Percentiles rank a stretch among this genome's conserved stretches.
Evolutionary conservation across 2,888 invertebrate genomes (phyloP).

Genomic region (Caenorhabditis japonica): DNA sequence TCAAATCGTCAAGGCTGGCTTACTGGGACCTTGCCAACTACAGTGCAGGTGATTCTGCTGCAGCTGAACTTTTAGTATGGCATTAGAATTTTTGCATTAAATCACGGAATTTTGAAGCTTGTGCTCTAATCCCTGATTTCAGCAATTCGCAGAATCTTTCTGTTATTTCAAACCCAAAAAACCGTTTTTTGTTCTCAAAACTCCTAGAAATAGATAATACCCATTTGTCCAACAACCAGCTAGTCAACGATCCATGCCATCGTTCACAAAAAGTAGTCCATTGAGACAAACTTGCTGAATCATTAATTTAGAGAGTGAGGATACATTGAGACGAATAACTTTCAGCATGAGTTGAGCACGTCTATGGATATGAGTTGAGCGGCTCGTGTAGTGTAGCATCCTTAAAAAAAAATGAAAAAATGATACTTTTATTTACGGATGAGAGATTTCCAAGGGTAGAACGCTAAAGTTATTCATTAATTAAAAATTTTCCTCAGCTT

Average conservation of each 20-base stretch:
- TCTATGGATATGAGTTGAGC: conserved; percentile 25
- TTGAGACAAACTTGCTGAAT: conserved; percentile 38
- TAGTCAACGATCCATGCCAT: conserved; percentile 9
- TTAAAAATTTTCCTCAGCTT: not conserved
- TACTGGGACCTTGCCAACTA: no score
- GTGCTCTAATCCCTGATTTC: no score
- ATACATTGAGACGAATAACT: conserved; percentile 39
- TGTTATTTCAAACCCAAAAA: no score
- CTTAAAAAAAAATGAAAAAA: conserved; percentile 22
- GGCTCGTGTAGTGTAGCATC: conserved; percentile 13
- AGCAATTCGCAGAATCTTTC: no score
- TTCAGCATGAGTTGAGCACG: conserved; percentile 40
- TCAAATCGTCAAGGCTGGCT: no score
- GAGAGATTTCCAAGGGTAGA: conserved; percentile 22
- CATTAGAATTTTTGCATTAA: no score
- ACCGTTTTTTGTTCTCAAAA: not conserved
- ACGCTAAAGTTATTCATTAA: conserved; percentile 6
- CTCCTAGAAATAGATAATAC: no score
- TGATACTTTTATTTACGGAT: conserved; percentile 32
- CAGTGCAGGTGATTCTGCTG: no score
- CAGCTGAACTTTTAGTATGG: no score
- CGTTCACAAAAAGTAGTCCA: conserved; percentile 20
- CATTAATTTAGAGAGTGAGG: conserved; percentile 30
- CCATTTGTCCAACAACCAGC: no score
- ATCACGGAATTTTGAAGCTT: no score